phyloP scores from a whole-genome alignment of 37 sponge, comb jelly and placozoan genomes.

The Oopsacas minuta region DNA sequence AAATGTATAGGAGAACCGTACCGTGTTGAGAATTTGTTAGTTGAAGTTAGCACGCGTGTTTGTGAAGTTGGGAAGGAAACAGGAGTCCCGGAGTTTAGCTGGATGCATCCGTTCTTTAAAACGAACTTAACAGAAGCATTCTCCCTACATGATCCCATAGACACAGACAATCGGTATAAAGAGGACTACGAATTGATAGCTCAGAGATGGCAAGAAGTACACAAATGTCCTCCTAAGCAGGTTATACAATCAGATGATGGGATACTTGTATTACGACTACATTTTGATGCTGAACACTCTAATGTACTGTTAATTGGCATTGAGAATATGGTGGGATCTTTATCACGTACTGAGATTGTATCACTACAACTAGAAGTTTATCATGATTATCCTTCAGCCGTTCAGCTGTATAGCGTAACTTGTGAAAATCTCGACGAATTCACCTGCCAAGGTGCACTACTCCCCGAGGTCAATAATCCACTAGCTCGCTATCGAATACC shows the following conservation, averaged over 20 bases:
- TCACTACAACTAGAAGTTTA: not conserved
- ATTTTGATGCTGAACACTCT: constrained; percentile 79
- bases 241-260: constrained; percentile 21
- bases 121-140: not conserved
- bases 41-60: constrained; percentile 15
- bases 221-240: constrained; percentile 1
- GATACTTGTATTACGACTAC: constrained; percentile 34
- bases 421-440: constrained; percentile 11
- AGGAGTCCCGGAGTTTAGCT: not conserved
- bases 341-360: not conserved
- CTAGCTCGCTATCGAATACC: not conserved
- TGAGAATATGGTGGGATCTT: constrained; percentile 20
- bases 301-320: constrained; percentile 67
- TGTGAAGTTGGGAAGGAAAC: not conserved
- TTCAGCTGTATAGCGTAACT: not conserved
- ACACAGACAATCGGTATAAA: not conserved
- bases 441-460: not conserved
- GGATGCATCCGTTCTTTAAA: constrained; percentile 22
- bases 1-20: constrained; percentile 1
- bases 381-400: not conserved
- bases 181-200: not conserved
- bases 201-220: constrained; percentile 6
- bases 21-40: constrained; percentile 22
- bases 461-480: not conserved
- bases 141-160: constrained; percentile 20